Evolutionary conservation across 92 coral and sea anemone species (phyloP).

Genomic region (Virgularia gustaviana): DNA sequence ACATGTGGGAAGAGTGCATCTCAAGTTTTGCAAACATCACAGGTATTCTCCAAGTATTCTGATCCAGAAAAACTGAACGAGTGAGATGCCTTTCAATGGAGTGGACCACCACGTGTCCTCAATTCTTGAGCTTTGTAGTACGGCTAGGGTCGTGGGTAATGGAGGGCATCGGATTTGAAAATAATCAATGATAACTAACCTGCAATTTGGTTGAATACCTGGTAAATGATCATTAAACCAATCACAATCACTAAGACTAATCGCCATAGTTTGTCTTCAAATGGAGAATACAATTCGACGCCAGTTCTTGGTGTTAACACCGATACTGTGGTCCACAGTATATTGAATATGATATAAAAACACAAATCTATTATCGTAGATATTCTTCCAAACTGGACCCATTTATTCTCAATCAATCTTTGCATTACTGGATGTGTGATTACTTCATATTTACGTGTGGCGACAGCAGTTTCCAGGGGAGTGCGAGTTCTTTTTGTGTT

Average conservation of each 20-base stretch:
- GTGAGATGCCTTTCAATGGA: too few relatives aligned
- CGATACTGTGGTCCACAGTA: conserved; percentile 31
- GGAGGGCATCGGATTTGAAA: not conserved
- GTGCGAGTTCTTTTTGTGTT: conserved; percentile 77
- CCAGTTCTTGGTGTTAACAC: conserved; percentile 18
- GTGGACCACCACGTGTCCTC: too few relatives aligned
- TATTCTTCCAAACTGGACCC: conserved; percentile 22
- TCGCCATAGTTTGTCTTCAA: conserved; percentile 18
- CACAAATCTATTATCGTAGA: conserved; percentile 25
- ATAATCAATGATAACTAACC: not conserved
- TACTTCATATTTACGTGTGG: conserved; percentile 30
- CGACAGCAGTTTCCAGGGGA: conserved; percentile 34
- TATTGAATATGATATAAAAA: conserved; percentile 17
- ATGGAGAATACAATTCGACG: conserved; percentile 3
- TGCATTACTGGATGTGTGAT: conserved; percentile 32
- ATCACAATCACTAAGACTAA: not conserved
- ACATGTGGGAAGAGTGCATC: too few relatives aligned
- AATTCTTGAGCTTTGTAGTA: too few relatives aligned
- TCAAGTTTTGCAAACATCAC: too few relatives aligned
- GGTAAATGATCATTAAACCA: conserved; percentile 19
- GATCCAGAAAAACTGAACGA: too few relatives aligned
- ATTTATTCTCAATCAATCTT: conserved; percentile 25
- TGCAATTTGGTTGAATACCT: conserved; percentile 6
- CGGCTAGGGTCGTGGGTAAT: too few relatives aligned
- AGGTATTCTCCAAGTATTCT: too few relatives aligned